phyloP scores from a whole-genome alignment of 2,888 invertebrate species.

The Diaprepes abbreviatus region DNA sequence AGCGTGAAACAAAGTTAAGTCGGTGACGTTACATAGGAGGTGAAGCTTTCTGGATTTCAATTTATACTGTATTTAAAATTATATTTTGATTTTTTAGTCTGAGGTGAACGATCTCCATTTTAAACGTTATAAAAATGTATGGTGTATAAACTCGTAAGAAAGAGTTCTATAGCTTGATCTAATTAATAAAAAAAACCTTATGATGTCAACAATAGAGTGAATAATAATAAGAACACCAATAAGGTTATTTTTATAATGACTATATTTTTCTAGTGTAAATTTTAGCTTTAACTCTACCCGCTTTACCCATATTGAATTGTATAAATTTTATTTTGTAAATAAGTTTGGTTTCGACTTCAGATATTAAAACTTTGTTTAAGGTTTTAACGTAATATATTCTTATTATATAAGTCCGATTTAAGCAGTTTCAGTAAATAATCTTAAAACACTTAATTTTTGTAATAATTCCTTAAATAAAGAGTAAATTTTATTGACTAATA shows the following conservation, averaged over 20 bases:
- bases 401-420: too few relatives aligned
- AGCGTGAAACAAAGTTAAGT: too few relatives aligned
- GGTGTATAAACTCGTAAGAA: not conserved
- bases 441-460: too few relatives aligned
- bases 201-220: constrained; percentile 48
- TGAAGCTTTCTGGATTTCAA: too few relatives aligned
- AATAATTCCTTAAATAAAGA: too few relatives aligned
- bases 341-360: not conserved
- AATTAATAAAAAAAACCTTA: constrained; percentile 29
- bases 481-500: too few relatives aligned
- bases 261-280: constrained; percentile 46
- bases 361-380: not conserved
- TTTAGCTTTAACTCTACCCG: constrained; percentile 36
- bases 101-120: too few relatives aligned
- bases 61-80: too few relatives aligned
- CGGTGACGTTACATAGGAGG: too few relatives aligned
- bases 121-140: not conserved
- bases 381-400: too few relatives aligned
- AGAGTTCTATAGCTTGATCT: constrained; percentile 21
- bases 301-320: constrained; percentile 10
- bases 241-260: constrained; percentile 47
- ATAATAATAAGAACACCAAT: constrained; percentile 44
- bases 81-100: too few relatives aligned
- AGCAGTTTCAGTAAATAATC: too few relatives aligned
- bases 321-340: constrained; percentile 29